Evolutionary conservation across 2,888 invertebrate genomes (phyloP).

Genomic region (Napeogenes sylphis): DNA sequence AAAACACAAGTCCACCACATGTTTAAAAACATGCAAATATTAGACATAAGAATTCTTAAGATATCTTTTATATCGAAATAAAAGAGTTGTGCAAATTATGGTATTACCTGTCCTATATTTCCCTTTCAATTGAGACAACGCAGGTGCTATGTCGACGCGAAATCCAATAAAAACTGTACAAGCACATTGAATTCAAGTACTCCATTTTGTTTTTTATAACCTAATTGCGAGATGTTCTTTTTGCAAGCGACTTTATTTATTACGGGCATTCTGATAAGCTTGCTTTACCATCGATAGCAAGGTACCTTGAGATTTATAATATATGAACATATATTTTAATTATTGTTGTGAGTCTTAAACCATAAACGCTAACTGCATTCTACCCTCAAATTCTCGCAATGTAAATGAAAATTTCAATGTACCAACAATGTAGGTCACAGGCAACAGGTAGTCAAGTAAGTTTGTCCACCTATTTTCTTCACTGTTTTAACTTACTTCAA

Average conservation of each 20-base stretch:
- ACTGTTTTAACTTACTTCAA: slow-evolving; percentile 27
- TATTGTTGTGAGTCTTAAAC: no score
- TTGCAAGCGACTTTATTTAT: no score
- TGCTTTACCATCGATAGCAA: no score
- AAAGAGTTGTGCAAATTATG: no score
- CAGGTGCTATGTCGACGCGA: slow-evolving; percentile 23
- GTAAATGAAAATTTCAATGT: no score
- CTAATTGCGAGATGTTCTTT: slow-evolving; percentile 12
- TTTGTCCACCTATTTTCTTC: slow-evolving; percentile 29
- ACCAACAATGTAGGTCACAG: background rate
- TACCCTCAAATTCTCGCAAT: no score
- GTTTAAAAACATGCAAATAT: background rate
- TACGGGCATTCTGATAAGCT: no score
- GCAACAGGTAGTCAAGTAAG: slow-evolving; percentile 35
- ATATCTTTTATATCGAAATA: no score
- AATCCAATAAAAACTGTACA: slow-evolving; percentile 24
- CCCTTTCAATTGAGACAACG: slow-evolving; percentile 16
- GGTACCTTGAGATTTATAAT: no score
- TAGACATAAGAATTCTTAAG: no score
- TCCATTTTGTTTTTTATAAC: slow-evolving; percentile 23
- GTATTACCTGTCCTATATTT: background rate
- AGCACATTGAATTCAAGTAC: slow-evolving; percentile 27
- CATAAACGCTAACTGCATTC: no score
- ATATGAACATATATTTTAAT: no score
- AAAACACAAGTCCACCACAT: background rate